Conservation (phyloP, 2,113 vertebrate genomes). For the Phrynosoma platyrhinos region DNA sequence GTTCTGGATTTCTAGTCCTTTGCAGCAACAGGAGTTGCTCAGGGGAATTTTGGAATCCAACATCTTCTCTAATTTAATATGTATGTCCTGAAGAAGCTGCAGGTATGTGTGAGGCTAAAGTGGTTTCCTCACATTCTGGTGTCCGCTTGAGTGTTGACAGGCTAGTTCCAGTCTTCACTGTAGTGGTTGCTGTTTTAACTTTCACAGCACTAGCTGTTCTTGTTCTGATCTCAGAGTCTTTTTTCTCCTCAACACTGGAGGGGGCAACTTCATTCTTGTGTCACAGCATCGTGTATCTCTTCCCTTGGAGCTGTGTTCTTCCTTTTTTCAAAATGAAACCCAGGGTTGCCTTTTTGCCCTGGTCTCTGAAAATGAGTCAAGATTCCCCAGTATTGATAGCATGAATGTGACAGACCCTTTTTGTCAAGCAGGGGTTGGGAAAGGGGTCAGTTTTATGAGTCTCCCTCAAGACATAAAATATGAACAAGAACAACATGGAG, state of each 20-base stretch:
- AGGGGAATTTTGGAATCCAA: constrained; percentile 1
- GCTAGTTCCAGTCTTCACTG: constrained; percentile 18
- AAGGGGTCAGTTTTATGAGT: constrained; percentile 52
- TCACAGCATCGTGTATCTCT: constrained; percentile 40
- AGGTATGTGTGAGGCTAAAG: constrained; percentile 31
- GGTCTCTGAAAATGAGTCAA: constrained; percentile 44
- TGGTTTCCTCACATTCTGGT: constrained; percentile 42
- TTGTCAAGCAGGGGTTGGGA: constrained; percentile 41
- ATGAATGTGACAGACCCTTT: constrained; percentile 60
- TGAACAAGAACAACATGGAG: constrained; percentile 35
- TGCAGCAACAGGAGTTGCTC: not conserved
- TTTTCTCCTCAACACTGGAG: not conserved
- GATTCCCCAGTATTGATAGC: constrained; percentile 54
- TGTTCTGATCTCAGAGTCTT: constrained; percentile 29
- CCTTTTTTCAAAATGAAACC: constrained; percentile 37
- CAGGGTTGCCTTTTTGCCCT: constrained; percentile 37
- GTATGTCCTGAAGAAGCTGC: constrained; percentile 18
- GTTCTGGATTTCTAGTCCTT: not conserved
- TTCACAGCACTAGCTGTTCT: constrained; percentile 38
- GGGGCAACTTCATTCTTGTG: constrained; percentile 42
- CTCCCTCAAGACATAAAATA: constrained; percentile 53
- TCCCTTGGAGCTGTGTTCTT: constrained; percentile 46
- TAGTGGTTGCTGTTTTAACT: constrained; percentile 23
- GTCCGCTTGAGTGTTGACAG: constrained; percentile 26
- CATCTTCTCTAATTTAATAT: not conserved